Percentiles rank a stretch among this genome's conserved stretches.
Conservation (phyloP, 2,797 vertebrate genomes). For the Botia almorhae region DNA sequence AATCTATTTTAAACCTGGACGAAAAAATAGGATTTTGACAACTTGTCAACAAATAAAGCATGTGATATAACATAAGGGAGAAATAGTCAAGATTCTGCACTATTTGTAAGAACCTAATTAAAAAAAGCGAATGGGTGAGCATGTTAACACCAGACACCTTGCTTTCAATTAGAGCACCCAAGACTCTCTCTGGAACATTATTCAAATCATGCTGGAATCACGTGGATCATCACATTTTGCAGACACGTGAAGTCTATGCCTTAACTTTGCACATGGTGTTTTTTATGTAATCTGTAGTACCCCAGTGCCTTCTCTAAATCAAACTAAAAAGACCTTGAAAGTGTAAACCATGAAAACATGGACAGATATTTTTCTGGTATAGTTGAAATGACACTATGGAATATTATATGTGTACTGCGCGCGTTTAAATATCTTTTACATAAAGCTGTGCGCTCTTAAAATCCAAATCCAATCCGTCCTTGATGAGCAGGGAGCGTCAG, state of each 20-base stretch:
- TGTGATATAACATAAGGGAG: background rate
- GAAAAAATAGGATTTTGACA: background rate
- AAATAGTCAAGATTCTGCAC: background rate
- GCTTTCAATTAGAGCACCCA: background rate
- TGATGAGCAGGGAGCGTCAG: background rate
- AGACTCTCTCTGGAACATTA: background rate
- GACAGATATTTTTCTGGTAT: slow-evolving; percentile 13
- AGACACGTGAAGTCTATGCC: no score
- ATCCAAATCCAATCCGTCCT: slow-evolving; percentile 9
- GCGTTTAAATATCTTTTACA: slow-evolving; percentile 19
- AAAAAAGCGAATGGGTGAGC: background rate
- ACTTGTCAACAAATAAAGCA: background rate
- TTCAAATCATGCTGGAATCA: no score
- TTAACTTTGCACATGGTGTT: background rate
- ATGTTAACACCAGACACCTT: background rate
- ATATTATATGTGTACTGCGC: background rate
- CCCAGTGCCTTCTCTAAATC: background rate
- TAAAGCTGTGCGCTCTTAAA: background rate
- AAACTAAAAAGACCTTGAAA: background rate
- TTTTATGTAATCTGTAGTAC: background rate
- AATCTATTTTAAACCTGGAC: background rate
- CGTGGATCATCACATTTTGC: no score
- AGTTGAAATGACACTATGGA: background rate
- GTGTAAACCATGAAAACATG: background rate
- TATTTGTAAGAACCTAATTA: background rate